Conservation (phyloP, 2,797 vertebrate species). For the Anableps anableps region DNA sequence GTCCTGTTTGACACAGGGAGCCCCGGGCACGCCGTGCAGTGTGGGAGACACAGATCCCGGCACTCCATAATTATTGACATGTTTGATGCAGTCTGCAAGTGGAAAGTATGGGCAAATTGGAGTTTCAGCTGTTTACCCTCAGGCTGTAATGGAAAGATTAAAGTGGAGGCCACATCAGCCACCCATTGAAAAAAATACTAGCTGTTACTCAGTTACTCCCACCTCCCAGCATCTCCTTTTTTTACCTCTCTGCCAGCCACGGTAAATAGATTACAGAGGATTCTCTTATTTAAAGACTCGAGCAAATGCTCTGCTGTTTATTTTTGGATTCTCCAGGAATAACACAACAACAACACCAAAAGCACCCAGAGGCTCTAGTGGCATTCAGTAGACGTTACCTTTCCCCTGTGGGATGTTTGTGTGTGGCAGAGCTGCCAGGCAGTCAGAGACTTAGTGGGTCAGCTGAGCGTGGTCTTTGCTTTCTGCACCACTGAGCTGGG, state of each 20-base stretch:
- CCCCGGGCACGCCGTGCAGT: slow-evolving; percentile 54
- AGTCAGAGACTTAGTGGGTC: slow-evolving; percentile 49
- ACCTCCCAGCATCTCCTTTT: slow-evolving; percentile 35
- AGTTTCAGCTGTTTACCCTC: slow-evolving; percentile 74
- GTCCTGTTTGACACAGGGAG: slow-evolving; percentile 38
- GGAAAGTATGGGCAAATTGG: slow-evolving; percentile 82
- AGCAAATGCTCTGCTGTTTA: slow-evolving; percentile 61
- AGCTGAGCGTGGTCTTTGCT: slow-evolving; percentile 38
- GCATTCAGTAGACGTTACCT: slow-evolving; percentile 53
- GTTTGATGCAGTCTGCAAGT: slow-evolving; percentile 83
- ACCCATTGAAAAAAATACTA: slow-evolving; percentile 28
- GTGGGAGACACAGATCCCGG: slow-evolving; percentile 66
- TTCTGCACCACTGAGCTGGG: slow-evolving; percentile 13
- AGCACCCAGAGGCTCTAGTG: slow-evolving; percentile 37
- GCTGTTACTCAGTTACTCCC: slow-evolving; percentile 27
- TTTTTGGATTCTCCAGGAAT: slow-evolving; percentile 71
- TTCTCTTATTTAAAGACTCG: slow-evolving; percentile 82
- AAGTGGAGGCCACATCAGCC: slow-evolving; percentile 69
- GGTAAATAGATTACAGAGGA: slow-evolving; percentile 83
- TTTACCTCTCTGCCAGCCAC: slow-evolving; percentile 41
- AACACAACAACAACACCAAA: slow-evolving; percentile 38
- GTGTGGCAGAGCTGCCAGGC: slow-evolving; percentile 35
- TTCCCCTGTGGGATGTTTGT: slow-evolving; percentile 37
- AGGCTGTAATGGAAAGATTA: slow-evolving; percentile 89
- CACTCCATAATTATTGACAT: slow-evolving; percentile 88